Percentiles rank a stretch among this genome's conserved stretches.
These are phyloP conservation scores for Haemorhous mexicanus DNA, from an alignment of 2,113 vertebrate genomes.

Conservation along the genomic window DNA sequence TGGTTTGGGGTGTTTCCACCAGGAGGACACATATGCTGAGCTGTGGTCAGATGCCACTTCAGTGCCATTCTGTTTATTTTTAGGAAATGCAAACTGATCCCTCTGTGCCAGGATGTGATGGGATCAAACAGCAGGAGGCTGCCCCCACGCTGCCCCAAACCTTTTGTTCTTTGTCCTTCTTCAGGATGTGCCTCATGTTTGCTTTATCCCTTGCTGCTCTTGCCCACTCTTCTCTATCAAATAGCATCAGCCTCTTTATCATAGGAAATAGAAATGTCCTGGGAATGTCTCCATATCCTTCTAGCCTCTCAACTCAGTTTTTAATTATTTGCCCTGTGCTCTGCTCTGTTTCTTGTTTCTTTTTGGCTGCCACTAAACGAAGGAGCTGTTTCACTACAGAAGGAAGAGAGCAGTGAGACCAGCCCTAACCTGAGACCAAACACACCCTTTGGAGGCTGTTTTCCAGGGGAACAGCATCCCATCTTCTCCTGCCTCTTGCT, in stretches of 20 bases:
- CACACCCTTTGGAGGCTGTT: background rate
- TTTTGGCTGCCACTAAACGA: background rate
- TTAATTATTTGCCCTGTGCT: background rate
- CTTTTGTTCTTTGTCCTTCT: constrained; percentile 11
- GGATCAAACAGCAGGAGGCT: constrained; percentile 10
- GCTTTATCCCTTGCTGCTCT: constrained; percentile 24
- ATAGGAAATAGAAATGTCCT: background rate
- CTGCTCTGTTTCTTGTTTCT: background rate
- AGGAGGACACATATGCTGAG: background rate
- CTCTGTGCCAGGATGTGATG: background rate
- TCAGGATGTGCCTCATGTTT: constrained; percentile 31
- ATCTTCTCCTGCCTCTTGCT: background rate
- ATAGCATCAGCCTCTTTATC: background rate
- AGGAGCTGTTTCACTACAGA: background rate
- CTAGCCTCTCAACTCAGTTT: background rate
- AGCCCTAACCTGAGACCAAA: background rate
- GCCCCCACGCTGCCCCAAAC: background rate
- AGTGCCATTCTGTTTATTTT: constrained; percentile 31
- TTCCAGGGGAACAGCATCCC: background rate
- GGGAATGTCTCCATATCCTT: background rate
- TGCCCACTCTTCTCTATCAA: background rate
- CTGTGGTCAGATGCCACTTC: background rate
- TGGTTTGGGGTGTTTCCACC: background rate
- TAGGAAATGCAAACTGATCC: constrained; percentile 20
- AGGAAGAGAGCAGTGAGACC: background rate